Base-by-base conservation (phyloP, 2,113 vertebrate species). In the Marcusenius ussheri region DNA sequence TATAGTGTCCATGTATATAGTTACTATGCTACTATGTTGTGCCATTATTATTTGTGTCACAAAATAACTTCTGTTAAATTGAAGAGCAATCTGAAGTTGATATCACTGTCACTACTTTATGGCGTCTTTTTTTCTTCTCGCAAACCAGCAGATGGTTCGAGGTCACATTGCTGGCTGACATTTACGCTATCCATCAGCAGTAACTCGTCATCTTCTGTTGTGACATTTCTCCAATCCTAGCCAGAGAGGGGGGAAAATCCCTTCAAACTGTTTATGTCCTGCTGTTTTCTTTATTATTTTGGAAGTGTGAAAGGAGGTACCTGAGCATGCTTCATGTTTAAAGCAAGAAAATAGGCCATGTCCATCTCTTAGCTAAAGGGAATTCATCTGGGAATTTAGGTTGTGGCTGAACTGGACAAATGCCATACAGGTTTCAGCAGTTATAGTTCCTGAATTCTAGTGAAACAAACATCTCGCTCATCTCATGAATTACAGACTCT, bases 101-200 rank as follows among this genome's bases (percentile, higher is more conserved):
- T 84, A 13, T 84, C 42, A 45, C 10, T 84, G 5, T 84, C 45
- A 47, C 1, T 13, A 19, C 31, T 11, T 84, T 42, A 21, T 24
- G 45, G n/a, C 80, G 83, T 10, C 39, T 24, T 90, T 89, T 88
- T 90, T 91, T 92, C 91, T 93, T 90, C 92, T 90, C 90, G 47
- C 27, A 87, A 87, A 62, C 88, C 86, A 91, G 91, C 93, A 94
- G 93, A 94, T 94, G 93, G 90, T 87, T 50, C 87, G 92, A 92
- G 94, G 94, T 94, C 93, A 93, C 90, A 90, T 85, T 92, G 91
- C 92, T 92, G 93, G 91, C 90, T 93, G 94, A 90, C 92, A 93
- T 94, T 94, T 95, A 89, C 24, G 88, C 31, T 19, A 89, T 88
- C 90, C 83, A 92, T 84, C 89, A 91, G 91, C 89, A 92, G 88